These are phyloP conservation scores for Villa cingulata DNA, from an alignment of 2,888 invertebrate genomes.

Conservation along the genomic window DNA sequence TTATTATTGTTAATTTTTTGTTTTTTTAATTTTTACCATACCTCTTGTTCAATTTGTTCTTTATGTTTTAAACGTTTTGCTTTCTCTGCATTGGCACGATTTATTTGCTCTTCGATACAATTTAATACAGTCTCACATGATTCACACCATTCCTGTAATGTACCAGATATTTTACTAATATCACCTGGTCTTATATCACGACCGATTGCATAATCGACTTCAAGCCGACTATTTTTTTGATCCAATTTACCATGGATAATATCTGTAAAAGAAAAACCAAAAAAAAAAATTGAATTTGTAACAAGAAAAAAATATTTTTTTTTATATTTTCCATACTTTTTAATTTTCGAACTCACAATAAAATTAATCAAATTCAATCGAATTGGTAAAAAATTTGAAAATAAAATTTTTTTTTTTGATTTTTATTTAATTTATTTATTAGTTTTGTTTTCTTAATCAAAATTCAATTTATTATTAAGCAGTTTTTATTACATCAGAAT, in stretches of 20 bases:
- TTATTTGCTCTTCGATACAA: slow-evolving; percentile 82
- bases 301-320: slow-evolving; percentile 8
- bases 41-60: slow-evolving; percentile 74
- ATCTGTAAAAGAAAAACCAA: slow-evolving; percentile 40
- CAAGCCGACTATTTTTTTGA: slow-evolving; percentile 84
- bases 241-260: slow-evolving; percentile 93
- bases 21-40: too few species aligned
- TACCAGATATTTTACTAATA: slow-evolving; percentile 64
- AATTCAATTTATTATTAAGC: too few species aligned
- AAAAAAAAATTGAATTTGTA: too few species aligned
- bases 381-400: too few species aligned
- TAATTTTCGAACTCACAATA: too few species aligned
- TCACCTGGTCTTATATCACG: slow-evolving; percentile 81
- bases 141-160: slow-evolving; percentile 78
- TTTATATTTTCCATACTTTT: too few species aligned
- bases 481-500: too few species aligned
- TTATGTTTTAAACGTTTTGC: slow-evolving; percentile 65
- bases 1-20: too few species aligned
- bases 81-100: slow-evolving; percentile 74
- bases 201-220: slow-evolving; percentile 88
- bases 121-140: slow-evolving; percentile 77
- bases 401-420: too few species aligned
- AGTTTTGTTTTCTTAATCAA: too few species aligned
- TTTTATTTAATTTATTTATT: too few species aligned
- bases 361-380: too few species aligned